These are phyloP conservation scores for Drosophila prolongata DNA, from an alignment of 2,888 invertebrate species.

Conservation along the genomic window DNA sequence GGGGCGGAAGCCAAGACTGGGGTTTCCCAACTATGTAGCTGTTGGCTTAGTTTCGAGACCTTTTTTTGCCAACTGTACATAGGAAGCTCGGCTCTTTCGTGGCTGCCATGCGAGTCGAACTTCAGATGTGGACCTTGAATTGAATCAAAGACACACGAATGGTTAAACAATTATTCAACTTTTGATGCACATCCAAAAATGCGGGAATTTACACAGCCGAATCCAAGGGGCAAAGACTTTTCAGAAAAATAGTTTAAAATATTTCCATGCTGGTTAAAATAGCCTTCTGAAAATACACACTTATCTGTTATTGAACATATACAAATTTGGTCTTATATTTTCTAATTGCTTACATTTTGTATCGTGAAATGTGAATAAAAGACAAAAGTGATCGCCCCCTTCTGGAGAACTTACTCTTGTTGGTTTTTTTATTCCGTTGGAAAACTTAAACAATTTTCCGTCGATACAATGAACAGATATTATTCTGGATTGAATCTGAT, in stretches of 20 bases:
- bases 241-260: background rate
- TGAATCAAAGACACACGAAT: constrained; percentile 45
- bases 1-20: too few relatives aligned
- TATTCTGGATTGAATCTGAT: too few relatives aligned
- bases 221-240: constrained; percentile 15
- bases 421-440: too few relatives aligned
- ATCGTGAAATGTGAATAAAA: too few relatives aligned
- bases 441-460: too few relatives aligned
- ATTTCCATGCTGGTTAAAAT: background rate
- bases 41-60: constrained; percentile 26
- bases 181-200: constrained; percentile 14
- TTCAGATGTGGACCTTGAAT: constrained; percentile 51
- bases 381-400: too few relatives aligned
- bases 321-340: too few relatives aligned
- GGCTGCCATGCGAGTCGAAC: constrained; percentile 6
- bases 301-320: too few relatives aligned
- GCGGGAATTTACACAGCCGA: constrained; percentile 20
- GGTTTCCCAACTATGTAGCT: constrained; percentile 46
- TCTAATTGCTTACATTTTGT: too few relatives aligned
- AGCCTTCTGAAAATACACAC: too few relatives aligned
- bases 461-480: too few relatives aligned
- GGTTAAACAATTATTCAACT: constrained; percentile 4
- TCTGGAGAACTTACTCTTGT: too few relatives aligned
- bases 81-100: constrained; percentile 35
- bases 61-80: constrained; percentile 34